phyloP scores from a whole-genome alignment of 2,797 vertebrate genomes.

The Rhincodon typus region DNA sequence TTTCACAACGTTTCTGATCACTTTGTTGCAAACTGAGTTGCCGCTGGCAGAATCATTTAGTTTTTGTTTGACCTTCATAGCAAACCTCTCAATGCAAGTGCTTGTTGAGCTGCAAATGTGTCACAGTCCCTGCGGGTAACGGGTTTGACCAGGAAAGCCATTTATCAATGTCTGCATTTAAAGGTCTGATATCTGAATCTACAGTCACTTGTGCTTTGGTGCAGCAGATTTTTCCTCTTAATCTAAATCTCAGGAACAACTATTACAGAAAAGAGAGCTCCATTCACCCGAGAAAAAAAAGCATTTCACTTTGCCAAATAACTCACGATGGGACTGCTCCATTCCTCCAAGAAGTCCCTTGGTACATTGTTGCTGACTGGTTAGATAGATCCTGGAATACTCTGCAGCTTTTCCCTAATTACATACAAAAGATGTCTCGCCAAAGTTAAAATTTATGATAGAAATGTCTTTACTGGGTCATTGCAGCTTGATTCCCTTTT shows the following conservation, averaged over 20 bases:
- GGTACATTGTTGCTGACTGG: not conserved
- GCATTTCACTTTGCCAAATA: not conserved
- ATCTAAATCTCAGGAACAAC: conserved; percentile 3
- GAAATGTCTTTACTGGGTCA: conserved; percentile 11
- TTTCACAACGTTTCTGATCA: conserved; percentile 16
- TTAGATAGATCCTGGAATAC: not conserved
- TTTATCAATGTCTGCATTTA: conserved; percentile 28
- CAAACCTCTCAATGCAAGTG: conserved; percentile 15
- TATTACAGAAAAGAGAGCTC: not conserved
- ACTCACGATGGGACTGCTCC: not conserved
- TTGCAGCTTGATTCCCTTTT: not conserved
- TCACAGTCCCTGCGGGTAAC: conserved; percentile 3
- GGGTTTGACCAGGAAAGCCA: not conserved
- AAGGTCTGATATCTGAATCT: conserved; percentile 32
- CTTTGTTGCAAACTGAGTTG: not conserved
- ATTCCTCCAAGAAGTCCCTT: not conserved
- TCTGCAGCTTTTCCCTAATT: conserved; percentile 5
- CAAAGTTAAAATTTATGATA: conserved; percentile 14
- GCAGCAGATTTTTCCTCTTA: not conserved
- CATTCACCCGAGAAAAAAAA: not conserved
- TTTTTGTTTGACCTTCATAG: conserved; percentile 27
- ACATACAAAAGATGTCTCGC: not conserved
- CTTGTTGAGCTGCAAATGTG: not conserved
- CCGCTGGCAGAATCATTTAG: conserved; percentile 22
- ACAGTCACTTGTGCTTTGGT: conserved; percentile 31